Evolutionary conservation across 2,113 vertebrate species (phyloP).

Genomic region (Panthera leo): DNA sequence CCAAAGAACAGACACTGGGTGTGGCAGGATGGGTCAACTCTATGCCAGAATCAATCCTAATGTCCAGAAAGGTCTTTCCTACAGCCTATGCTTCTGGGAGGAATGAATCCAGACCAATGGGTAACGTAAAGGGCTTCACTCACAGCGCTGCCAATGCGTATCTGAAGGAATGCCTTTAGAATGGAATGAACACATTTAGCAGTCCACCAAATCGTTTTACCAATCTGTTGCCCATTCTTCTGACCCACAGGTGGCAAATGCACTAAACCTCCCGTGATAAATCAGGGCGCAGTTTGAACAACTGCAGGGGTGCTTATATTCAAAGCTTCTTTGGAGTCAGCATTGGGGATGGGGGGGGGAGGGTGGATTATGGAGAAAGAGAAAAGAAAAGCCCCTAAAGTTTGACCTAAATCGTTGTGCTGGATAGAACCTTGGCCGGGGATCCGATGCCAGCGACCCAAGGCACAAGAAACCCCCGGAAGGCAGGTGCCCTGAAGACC

Average conservation of each 20-base stretch:
- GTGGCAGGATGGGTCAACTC: background rate
- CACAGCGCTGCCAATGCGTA: background rate
- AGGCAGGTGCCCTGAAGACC: background rate
- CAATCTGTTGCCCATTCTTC: background rate
- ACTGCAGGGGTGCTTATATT: background rate
- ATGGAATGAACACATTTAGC: background rate
- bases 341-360: accelerated
- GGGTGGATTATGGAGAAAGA: background rate
- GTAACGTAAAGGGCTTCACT: background rate
- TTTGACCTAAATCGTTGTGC: background rate
- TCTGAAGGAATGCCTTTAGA: background rate
- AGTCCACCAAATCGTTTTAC: background rate
- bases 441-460: background rate
- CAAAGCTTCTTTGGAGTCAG: background rate
- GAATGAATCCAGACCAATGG: background rate
- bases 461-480: background rate
- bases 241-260: background rate
- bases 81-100: background rate
- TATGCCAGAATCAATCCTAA: background rate
- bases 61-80: background rate
- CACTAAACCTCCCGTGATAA: background rate
- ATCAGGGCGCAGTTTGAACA: background rate
- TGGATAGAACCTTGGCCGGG: background rate
- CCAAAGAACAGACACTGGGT: background rate
- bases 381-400: background rate